A percentile compares a stretch with the other conserved stretches of the same genome.
phyloP scores from a whole-genome alignment of 2,888 invertebrate species.

The Bombyx huttoni region DNA sequence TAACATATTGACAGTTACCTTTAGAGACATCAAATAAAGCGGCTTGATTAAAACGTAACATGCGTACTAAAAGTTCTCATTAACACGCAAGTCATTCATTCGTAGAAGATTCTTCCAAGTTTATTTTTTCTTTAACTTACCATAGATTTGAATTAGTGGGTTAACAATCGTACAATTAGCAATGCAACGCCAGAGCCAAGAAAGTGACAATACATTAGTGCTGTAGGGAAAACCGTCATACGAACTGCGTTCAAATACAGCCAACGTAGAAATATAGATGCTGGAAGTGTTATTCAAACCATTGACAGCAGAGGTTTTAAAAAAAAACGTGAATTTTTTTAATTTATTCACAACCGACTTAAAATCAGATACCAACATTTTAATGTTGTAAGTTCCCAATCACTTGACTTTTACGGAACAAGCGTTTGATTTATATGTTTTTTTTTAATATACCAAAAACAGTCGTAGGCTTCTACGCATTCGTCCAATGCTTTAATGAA shows the following conservation, averaged over 20 bases:
- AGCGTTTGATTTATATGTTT: no score
- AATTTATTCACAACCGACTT: background rate
- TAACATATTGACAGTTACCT: constrained; percentile 4
- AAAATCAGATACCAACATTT: background rate
- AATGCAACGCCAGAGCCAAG: constrained; percentile 52
- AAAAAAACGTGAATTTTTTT: background rate
- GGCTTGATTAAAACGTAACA: constrained; percentile 5
- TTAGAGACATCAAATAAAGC: constrained; percentile 5
- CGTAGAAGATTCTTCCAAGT: constrained; percentile 29
- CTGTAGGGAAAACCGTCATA: constrained; percentile 62
- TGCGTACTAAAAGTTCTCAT: constrained; percentile 15
- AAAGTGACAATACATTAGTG: constrained; percentile 62
- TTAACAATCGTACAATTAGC: constrained; percentile 60
- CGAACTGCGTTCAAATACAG: constrained; percentile 60
- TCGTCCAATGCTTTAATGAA: background rate
- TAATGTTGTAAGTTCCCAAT: background rate
- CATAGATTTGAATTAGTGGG: constrained; percentile 57
- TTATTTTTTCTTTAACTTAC: constrained; percentile 39
- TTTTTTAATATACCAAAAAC: no score
- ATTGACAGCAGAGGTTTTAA: background rate
- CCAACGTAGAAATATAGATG: constrained; percentile 18
- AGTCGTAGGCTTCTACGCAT: background rate
- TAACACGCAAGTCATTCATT: constrained; percentile 34
- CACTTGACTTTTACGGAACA: no score
- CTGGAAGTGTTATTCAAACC: constrained; percentile 8